Base-by-base conservation (phyloP, 2,888 invertebrate genomes). In the Campoletis raptor region DNA sequence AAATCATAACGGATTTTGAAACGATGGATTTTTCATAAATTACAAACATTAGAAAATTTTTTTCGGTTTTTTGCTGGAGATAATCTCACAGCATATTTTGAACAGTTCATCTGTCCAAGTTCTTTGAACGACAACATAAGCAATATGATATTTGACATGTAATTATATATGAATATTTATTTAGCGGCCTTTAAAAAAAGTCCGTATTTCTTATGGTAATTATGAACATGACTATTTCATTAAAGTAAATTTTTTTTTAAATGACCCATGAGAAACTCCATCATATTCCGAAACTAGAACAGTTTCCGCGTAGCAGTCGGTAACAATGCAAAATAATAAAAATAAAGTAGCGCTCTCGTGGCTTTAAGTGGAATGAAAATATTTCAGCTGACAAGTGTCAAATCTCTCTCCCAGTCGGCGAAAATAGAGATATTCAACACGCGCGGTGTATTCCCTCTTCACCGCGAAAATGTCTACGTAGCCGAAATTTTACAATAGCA, bases 391-490 rank as follows among this genome's bases (percentile, higher is more conserved):
- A 84, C 84, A 84, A 84, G 81, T 84, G 86, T 86, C 81, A 86
- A 84, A 86, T 42, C 12, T 83, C 69, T 72, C 61, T 45, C 61
- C n/a, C 36, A 24, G 61, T 40, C 42, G 69, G 54, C 21, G 57
- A n/a, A 61, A 72, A 36, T 10, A 42, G 21, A 30, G 30, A 61
- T 66, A 42, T 15, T 42, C 54, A 57, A 69, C 72, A 61, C 48
- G 72, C 66, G 78, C 52, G 52, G 74, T 45, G 42, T 77, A 69
- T 54, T 73, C 74, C 66, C 73, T 77, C 74, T 84, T 79, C 81
- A 70, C 74, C 79, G 81, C 84, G 83, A 86, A 81, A 83, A 86
- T 86, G 86, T 70, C 84, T 45, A 86, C 86, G 86, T 86, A 81
- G 52, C 78, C 9, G 45, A 79, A 74, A 66, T 40, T 67, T 8